Evolutionary conservation across 2,113 vertebrate genomes (phyloP), one percentile per base, ranked within the genome.

Genomic region (Camelus dromedarius): DNA sequence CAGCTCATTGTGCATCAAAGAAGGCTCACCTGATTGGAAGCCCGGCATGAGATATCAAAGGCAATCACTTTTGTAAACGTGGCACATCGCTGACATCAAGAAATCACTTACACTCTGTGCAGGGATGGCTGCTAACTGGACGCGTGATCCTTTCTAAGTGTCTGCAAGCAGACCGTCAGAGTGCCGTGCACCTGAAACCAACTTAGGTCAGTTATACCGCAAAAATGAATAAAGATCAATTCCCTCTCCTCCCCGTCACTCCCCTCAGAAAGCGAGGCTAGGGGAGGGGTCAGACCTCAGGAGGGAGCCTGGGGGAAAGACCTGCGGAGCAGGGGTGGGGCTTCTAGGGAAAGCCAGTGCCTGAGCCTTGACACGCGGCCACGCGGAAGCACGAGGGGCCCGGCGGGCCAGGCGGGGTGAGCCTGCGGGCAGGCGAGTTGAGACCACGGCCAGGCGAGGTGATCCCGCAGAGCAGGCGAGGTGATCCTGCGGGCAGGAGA

Each of bases 361-460:
- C 56, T 73, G 46, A 2, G 52, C 70, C 62, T 30, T 28, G 32
- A 54, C n/a, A 73, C 0, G 0, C 0, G 6, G 48, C 9, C 0
- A 0, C 54, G 11, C 35, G n/a, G 46, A 62, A 9, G 24, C 19
- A 7, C 0, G 0, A 26, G 26, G 19, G 6, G 15, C 52, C 35
- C 11, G 3, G 52, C 30, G 19, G 35, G 8, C 24, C 24, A 8
- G 2, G 38, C 38, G 0, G 14, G 4, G 0, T 6, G 19, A 64
- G 15, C 4, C 38, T 4, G 38, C 38, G 38, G 4, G 4, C 38
- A 42, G 4, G 5, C 38, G 38, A 5, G 38, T 4, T 42, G 38
- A 42, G 38, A 4, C 38, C 38, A 5, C 38, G 38, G 38, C 38
- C 38, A 42, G 38, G 38, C 38, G 38, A 4, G 38, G 38, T 42